Evolutionary conservation across 2,797 vertebrate species (phyloP), one percentile per base, ranked within the genome.

Genomic region (Pangasius larnaudii): DNA sequence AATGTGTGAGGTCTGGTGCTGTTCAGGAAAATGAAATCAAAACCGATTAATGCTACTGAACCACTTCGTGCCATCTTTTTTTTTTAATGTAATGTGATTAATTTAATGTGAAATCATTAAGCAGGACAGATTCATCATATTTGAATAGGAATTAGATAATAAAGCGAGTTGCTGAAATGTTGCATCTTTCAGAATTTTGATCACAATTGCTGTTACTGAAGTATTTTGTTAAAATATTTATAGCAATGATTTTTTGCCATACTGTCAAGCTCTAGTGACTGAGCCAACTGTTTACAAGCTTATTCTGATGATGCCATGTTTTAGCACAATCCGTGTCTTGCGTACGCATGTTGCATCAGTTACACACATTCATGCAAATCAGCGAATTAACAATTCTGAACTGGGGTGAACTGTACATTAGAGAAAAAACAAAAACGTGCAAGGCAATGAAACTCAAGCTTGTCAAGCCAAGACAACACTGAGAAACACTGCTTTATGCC

Each of bases 281-380:
- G 75, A 33, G 75, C 49, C n/a, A 78, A 53, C 49, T 75, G 42
- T 51, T 75, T 46, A 75, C 42, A 75, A 1, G 49, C 49, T 18
- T 30, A 53, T 18, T n/a, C 49, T 33, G 49, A 78, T 30, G 75
- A 78, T 19, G 49, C 2, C 75, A 53, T n/a, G 72, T 49, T 49
- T 75, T 75, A 75, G 72, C 42, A 75, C 72, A 75, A 49, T 51
- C 22, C 51, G 72, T 75, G 72, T 49, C 42, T 7, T n/a, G 27
- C 30, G 46, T 78, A 10, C 75, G 19, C n/a, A 33, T 33, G 74
- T 33, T 30, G 27, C 2, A n/a, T 49, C 5, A 77, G 27, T 77
- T 51, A 51, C 46, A 51, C 27, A 77, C 74, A 77, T 72, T 46
- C 18, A 11, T 72, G 39, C 9, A 13, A 51, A 18, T 77, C 46